Evolutionary conservation across 2,797 vertebrate species (phyloP).

Genomic region (Chrysocyon brachyurus): DNA sequence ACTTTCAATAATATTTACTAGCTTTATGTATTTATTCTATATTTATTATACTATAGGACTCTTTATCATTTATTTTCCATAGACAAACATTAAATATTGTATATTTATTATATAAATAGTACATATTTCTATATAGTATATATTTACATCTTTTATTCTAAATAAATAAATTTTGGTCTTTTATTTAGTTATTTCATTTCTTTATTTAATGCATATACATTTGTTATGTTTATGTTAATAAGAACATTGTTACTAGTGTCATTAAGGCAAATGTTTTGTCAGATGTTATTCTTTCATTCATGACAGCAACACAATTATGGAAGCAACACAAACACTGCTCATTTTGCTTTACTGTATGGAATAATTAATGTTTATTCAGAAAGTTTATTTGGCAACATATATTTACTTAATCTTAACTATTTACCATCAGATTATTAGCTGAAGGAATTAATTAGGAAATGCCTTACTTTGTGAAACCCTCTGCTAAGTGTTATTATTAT

Average conservation of each 20-base stretch:
- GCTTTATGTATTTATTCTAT: not conserved
- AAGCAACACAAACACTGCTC: not conserved
- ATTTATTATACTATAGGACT: not conserved
- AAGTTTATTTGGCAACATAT: not conserved
- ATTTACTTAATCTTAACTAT: not conserved
- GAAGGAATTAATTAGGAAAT: not conserved
- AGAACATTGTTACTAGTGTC: not conserved
- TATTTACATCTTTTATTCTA: not conserved
- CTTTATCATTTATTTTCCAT: not conserved
- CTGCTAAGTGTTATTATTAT: not conserved
- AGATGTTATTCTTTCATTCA: not conserved
- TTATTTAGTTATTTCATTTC: not conserved
- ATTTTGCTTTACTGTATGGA: not conserved
- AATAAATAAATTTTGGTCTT: not conserved
- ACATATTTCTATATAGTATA: not conserved
- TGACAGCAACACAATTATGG: not conserved
- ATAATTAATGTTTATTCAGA: constrained; percentile 28
- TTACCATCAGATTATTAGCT: not conserved
- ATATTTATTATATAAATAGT: not conserved
- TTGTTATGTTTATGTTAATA: not conserved
- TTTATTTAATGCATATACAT: not conserved
- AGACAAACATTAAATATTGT: not conserved
- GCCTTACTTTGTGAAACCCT: not conserved
- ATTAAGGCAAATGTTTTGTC: not conserved
- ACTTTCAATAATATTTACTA: not conserved